A percentile compares a stretch with the other conserved stretches of the same genome.
phyloP scores from a whole-genome alignment of 2,888 invertebrate species.

The Gari tellinella region DNA sequence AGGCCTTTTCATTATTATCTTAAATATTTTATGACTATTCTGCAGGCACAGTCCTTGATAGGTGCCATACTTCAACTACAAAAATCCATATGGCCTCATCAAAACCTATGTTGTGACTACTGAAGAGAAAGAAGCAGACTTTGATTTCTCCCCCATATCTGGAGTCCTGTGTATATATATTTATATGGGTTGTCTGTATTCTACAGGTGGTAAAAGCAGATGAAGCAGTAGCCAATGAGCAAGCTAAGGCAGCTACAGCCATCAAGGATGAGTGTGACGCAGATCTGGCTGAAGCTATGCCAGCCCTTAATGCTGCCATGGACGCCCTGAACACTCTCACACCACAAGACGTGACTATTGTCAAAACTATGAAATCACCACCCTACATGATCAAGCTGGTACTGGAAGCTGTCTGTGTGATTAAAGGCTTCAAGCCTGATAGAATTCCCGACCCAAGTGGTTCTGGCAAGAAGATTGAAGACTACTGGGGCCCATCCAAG shows the following conservation, averaged over 20 bases:
- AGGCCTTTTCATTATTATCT: too few species aligned
- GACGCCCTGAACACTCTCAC: constrained; percentile 85
- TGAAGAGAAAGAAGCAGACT: too few species aligned
- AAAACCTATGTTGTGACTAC: too few species aligned
- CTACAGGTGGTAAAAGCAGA: constrained; percentile 93
- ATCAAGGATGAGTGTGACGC: constrained; percentile 85
- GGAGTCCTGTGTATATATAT: neutral
- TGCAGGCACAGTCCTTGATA: too few species aligned
- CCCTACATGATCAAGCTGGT: constrained; percentile 84
- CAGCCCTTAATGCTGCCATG: constrained; percentile 84
- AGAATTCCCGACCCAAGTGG: constrained; percentile 84
- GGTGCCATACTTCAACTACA: too few species aligned
- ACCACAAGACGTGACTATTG: constrained; percentile 83
- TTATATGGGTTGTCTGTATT: too few species aligned
- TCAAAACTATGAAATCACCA: constrained; percentile 84
- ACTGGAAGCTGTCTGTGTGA: constrained; percentile 84
- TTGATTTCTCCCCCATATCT: too few species aligned
- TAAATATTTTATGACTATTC: too few species aligned
- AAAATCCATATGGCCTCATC: too few species aligned
- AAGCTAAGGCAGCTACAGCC: constrained; percentile 83
- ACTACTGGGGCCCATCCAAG: constrained; percentile 84
- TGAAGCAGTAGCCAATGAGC: constrained; percentile 93
- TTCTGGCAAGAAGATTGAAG: constrained; percentile 84
- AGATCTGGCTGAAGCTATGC: constrained; percentile 84
- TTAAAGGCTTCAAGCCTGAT: constrained; percentile 84